Percentiles rank a stretch among this genome's conserved stretches.
phyloP scores from a whole-genome alignment of 2,113 vertebrate species.

The Tinamus guttatus region DNA sequence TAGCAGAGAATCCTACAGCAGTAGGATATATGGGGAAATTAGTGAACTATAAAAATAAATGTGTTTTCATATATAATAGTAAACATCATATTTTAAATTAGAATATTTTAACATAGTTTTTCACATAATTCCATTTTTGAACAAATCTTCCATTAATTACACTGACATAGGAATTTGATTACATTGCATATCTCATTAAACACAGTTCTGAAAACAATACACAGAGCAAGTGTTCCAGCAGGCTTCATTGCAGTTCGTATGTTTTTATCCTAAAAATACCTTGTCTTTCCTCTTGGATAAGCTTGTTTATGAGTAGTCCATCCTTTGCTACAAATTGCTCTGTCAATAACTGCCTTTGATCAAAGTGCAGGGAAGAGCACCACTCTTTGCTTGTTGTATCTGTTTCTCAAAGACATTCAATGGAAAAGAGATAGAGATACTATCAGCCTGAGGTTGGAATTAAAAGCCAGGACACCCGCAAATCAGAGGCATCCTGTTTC shows the following conservation, averaged over 20 bases:
- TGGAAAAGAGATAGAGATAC: not conserved
- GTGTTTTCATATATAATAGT: not conserved
- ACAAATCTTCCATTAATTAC: not conserved
- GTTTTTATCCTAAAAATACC: not conserved
- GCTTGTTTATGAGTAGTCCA: not conserved
- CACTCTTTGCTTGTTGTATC: not conserved
- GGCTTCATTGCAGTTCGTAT: not conserved
- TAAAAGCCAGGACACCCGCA: not conserved
- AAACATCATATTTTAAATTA: not conserved
- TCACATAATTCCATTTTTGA: not conserved
- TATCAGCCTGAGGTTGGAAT: not conserved
- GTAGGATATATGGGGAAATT: not conserved
- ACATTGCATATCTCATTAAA: not conserved
- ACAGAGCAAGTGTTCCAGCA: not conserved
- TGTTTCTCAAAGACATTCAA: constrained; percentile 37
- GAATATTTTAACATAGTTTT: not conserved
- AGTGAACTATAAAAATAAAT: not conserved
- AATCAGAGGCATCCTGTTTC: not conserved
- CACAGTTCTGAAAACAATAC: not conserved
- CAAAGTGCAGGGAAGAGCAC: constrained; percentile 16
- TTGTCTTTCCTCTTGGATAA: not conserved
- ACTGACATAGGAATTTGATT: not conserved
- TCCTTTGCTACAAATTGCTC: constrained; percentile 47
- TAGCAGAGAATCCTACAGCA: not conserved
- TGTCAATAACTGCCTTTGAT: constrained; percentile 57